A percentile compares a stretch with the other conserved stretches of the same genome.
These are phyloP conservation scores for Eira barbara DNA, from an alignment of 2,113 vertebrate species.

Conservation along the genomic window DNA sequence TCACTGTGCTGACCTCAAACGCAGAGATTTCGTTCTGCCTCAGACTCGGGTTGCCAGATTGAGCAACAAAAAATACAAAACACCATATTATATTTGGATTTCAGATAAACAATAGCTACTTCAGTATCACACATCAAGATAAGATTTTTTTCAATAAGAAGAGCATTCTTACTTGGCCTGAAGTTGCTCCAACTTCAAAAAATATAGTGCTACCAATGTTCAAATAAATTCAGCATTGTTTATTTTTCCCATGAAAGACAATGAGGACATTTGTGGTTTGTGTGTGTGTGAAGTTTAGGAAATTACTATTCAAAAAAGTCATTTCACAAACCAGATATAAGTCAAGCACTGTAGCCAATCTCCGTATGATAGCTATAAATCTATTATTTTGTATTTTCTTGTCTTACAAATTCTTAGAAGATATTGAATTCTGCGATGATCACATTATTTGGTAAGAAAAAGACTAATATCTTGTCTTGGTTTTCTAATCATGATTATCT, in stretches of 20 bases:
- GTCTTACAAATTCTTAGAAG: background rate
- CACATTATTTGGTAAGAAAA: background rate
- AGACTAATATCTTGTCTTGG: background rate
- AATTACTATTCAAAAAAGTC: background rate
- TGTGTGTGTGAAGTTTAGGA: background rate
- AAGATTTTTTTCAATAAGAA: background rate
- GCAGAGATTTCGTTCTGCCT: background rate
- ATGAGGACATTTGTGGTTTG: background rate
- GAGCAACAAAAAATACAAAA: background rate
- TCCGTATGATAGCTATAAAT: background rate
- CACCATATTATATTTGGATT: background rate
- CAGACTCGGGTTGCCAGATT: background rate
- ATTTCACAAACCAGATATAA: background rate
- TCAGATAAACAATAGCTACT: background rate
- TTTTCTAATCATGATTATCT: background rate
- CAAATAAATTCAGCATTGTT: background rate
- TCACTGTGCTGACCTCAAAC: background rate
- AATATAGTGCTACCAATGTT: background rate
- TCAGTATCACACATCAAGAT: background rate
- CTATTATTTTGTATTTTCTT: background rate
- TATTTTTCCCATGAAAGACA: background rate
- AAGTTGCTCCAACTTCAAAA: background rate
- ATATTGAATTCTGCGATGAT: background rate
- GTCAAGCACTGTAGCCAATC: background rate
- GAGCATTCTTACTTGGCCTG: background rate